A percentile compares a stretch with the other conserved stretches of the same genome.
These are phyloP conservation scores for Eubasilissa splendida DNA, from an alignment of 2,888 invertebrate genomes.

Conservation along the genomic window DNA sequence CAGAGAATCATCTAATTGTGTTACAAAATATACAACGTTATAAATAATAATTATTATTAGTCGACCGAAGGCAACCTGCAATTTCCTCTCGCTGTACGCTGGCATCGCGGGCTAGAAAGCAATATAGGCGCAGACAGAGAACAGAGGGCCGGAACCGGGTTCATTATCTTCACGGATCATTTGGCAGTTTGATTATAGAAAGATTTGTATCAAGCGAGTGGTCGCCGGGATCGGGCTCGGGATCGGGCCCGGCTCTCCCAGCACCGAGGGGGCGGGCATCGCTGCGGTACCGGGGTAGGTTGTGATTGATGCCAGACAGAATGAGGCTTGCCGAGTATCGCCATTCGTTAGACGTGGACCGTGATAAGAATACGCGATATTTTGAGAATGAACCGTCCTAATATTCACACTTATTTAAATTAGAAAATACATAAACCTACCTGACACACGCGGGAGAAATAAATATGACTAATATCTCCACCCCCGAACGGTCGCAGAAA, in stretches of 20 bases:
- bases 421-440: too few species aligned
- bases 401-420: too few species aligned
- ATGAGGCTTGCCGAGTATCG: background rate
- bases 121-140: conserved; percentile 9
- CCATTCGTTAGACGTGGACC: background rate
- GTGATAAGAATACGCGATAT: background rate
- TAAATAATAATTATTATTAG: too few species aligned
- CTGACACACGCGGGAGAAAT: too few species aligned
- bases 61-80: too few species aligned
- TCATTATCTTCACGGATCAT: conserved; percentile 54
- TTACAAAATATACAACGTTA: too few species aligned
- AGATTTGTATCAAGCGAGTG: conserved; percentile 47
- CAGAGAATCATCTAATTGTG: too few species aligned
- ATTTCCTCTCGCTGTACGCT: background rate
- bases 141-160: conserved; percentile 21
- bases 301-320: conserved; percentile 37
- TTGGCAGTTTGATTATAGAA: conserved; percentile 52
- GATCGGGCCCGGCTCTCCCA: too few species aligned
- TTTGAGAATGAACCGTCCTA: too few species aligned
- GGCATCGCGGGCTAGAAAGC: background rate
- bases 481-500: too few species aligned
- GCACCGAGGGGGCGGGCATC: too few species aligned
- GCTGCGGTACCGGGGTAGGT: conserved; percentile 10
- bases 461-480: too few species aligned
- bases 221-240: background rate